phyloP scores from a whole-genome alignment of 2,888 invertebrate genomes.

The Sympetrum striolatum region DNA sequence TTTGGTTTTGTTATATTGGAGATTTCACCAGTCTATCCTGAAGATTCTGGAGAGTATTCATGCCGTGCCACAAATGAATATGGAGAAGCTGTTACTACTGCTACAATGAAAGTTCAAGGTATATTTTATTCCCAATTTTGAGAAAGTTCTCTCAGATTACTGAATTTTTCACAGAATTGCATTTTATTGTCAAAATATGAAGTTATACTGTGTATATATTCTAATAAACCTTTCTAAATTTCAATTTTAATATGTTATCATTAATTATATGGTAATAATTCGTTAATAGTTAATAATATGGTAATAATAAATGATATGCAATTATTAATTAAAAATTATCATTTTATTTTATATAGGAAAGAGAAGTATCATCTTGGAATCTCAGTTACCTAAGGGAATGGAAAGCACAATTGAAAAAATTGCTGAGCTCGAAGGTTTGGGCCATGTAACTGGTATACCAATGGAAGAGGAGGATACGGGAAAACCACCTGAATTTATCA shows the following conservation, averaged over 20 bases:
- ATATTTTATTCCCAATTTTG: slow-evolving; percentile 3
- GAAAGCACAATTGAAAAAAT: slow-evolving; percentile 93
- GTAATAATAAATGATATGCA: no score
- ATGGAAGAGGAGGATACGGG: slow-evolving; percentile 82
- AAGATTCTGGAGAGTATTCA: slow-evolving; percentile 92
- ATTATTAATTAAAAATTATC: not conserved
- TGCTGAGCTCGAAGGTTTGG: slow-evolving; percentile 87
- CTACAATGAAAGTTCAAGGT: slow-evolving; percentile 88
- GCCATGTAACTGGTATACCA: slow-evolving; percentile 70
- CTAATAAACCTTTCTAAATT: not conserved
- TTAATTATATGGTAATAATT: no score
- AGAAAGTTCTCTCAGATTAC: no score
- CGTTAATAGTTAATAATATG: not conserved
- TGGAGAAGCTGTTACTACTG: slow-evolving; percentile 89
- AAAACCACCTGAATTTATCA: slow-evolving; percentile 89
- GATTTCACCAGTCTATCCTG: slow-evolving; percentile 95
- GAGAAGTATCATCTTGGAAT: slow-evolving; percentile 88
- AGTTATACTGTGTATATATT: not conserved
- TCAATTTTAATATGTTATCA: no score
- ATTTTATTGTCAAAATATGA: not conserved
- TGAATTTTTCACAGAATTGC: not conserved
- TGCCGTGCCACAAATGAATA: slow-evolving; percentile 89
- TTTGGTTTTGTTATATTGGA: slow-evolving; percentile 97
- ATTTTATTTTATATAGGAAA: slow-evolving; percentile 61
- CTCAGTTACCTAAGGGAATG: slow-evolving; percentile 91